These are phyloP conservation scores for Leptocoma aspasia DNA, from an alignment of 2,113 vertebrate species.

Conservation along the genomic window DNA sequence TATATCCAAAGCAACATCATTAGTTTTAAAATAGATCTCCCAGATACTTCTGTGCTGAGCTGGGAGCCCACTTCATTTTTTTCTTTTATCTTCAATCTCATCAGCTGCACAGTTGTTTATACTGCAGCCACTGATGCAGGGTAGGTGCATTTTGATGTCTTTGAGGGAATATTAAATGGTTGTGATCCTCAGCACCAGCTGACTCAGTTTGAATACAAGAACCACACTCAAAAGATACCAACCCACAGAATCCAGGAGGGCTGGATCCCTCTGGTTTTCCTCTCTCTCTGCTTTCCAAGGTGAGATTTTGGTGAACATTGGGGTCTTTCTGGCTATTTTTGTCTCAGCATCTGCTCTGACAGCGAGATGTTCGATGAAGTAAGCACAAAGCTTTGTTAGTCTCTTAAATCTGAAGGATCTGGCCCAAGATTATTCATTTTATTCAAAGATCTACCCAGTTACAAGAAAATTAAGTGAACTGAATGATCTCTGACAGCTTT, in stretches of 20 bases:
- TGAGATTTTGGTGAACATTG: not conserved
- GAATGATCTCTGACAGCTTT: not conserved
- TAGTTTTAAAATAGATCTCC: not conserved
- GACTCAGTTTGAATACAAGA: not conserved
- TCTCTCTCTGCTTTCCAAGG: not conserved
- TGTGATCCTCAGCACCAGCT: not conserved
- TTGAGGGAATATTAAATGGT: not conserved
- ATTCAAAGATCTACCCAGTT: not conserved
- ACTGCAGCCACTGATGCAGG: not conserved
- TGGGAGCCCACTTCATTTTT: not conserved
- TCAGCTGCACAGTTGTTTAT: not conserved
- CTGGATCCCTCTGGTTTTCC: not conserved
- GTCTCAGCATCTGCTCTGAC: not conserved
- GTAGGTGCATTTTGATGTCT: not conserved
- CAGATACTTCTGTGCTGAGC: not conserved
- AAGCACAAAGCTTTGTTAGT: not conserved
- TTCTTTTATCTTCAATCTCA: not conserved
- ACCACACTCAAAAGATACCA: not conserved
- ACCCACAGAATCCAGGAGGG: not conserved
- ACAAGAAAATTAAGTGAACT: not conserved
- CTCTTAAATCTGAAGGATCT: not conserved
- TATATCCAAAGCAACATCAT: not conserved
- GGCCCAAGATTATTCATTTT: not conserved
- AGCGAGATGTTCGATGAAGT: rapidly evolving
- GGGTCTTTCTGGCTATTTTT: not conserved